Percentiles rank a stretch among this genome's conserved stretches.
These are phyloP conservation scores for Torymus texanus DNA, from an alignment of 2,888 invertebrate genomes.

Conservation along the genomic window DNA sequence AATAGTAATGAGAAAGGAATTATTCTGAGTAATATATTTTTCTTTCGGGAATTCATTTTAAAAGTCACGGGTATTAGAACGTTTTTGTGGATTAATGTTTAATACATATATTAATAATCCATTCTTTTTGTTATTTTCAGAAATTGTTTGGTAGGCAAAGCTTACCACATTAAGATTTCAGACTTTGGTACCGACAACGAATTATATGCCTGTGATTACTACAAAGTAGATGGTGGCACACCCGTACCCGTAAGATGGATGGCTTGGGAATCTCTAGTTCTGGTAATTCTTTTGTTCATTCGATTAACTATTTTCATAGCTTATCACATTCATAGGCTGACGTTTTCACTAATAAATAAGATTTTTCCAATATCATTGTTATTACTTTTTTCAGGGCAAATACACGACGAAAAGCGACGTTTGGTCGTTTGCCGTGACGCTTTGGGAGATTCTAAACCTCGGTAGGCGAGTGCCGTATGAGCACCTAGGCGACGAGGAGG, in stretches of 20 bases:
- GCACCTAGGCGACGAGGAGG: conserved; percentile 84
- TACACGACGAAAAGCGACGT: conserved; percentile 94
- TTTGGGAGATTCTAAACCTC: conserved; percentile 90
- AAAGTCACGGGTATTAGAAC: too few relatives aligned
- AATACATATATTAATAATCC: background rate
- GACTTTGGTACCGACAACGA: conserved; percentile 92
- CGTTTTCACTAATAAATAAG: background rate
- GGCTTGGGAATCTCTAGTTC: conserved; percentile 89
- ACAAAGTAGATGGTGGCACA: conserved; percentile 85
- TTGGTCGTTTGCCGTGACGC: conserved; percentile 92
- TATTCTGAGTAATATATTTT: too few relatives aligned
- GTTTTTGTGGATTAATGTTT: background rate
- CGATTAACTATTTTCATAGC: background rate
- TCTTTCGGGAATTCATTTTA: too few relatives aligned
- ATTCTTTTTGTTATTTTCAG: conserved; percentile 73
- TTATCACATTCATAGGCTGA: background rate
- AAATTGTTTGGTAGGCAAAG: conserved; percentile 90
- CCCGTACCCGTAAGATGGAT: conserved; percentile 93
- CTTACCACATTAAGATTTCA: conserved; percentile 88
- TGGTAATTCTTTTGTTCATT: conserved; percentile 72
- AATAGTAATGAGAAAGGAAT: too few relatives aligned
- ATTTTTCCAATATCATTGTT: background rate
- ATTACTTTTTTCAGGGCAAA: conserved; percentile 79
- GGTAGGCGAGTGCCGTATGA: conserved; percentile 88
- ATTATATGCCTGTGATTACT: conserved; percentile 87